phyloP scores from a whole-genome alignment of 2,797 vertebrate species.

The Gymnoscopelus braueri region DNA sequence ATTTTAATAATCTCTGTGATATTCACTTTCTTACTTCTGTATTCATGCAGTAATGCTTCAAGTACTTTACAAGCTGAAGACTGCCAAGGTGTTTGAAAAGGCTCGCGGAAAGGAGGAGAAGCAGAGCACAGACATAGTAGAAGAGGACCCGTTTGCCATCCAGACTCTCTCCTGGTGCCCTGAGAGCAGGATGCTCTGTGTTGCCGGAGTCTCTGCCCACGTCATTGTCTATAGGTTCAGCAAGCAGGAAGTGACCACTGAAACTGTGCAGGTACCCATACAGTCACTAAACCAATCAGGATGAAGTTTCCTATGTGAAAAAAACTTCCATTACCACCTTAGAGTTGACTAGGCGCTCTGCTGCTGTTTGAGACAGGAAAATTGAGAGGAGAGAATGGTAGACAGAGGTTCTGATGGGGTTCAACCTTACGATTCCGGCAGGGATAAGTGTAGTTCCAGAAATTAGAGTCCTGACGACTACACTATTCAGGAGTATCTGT shows the following conservation, averaged over 20 bases:
- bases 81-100: constrained; percentile 97
- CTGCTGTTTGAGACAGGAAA: neutral
- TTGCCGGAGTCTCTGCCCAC: constrained; percentile 95
- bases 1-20: too few relatives aligned
- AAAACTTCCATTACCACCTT: too few relatives aligned
- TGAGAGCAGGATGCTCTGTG: constrained; percentile 94
- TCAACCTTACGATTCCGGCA: too few relatives aligned
- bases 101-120: constrained; percentile 92
- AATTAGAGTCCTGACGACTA: too few relatives aligned
- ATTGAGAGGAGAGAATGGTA: too few relatives aligned
- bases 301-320: too few relatives aligned
- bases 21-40: neutral
- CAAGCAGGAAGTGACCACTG: constrained; percentile 93
- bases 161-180: constrained; percentile 97
- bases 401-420: too few relatives aligned
- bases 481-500: too few relatives aligned
- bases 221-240: constrained; percentile 96
- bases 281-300: neutral
- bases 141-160: constrained; percentile 97
- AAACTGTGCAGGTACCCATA: constrained; percentile 86
- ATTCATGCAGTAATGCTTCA: constrained; percentile 91
- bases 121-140: constrained; percentile 90
- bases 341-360: too few relatives aligned
- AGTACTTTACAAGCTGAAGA: constrained; percentile 98
- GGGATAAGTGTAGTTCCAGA: too few relatives aligned